Evolutionary conservation across 2,888 invertebrate species (phyloP).

Genomic region (Sesia bembeciformis): DNA sequence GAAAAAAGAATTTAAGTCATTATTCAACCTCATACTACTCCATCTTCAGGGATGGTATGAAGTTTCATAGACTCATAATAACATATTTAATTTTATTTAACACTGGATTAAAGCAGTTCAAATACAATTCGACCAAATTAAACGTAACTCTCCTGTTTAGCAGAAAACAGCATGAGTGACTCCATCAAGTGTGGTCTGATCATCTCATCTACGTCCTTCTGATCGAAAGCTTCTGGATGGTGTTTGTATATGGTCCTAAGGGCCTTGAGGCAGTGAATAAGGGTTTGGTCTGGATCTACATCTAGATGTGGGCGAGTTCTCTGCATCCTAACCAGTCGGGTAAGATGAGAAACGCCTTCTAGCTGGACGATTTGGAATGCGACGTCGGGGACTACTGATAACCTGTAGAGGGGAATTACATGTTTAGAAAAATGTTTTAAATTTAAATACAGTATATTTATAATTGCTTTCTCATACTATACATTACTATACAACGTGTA

Average conservation of each 20-base stretch:
- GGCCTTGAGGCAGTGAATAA: conserved; percentile 60
- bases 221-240: conserved; percentile 49
- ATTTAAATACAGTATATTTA: no score
- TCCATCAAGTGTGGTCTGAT: conserved; percentile 84
- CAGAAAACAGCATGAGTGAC: conserved; percentile 85
- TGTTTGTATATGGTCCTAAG: conserved; percentile 64
- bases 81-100: no score
- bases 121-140: conserved; percentile 30
- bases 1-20: no score
- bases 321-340: conserved; percentile 78
- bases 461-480: no score
- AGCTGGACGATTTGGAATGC: conserved; percentile 80
- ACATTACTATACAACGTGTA: no score
- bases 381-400: conserved; percentile 79
- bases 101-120: no score
- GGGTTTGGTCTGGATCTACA: conserved; percentile 57
- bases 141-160: conserved; percentile 86
- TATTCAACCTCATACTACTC: no score
- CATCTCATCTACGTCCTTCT: conserved; percentile 80
- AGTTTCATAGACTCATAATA: no score
- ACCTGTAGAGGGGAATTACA: conserved; percentile 40
- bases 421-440: no score
- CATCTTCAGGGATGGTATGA: no score
- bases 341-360: conserved; percentile 78
- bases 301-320: conserved; percentile 43